A percentile compares a stretch with the other conserved stretches of the same genome.
phyloP scores from a whole-genome alignment of 2,113 vertebrate genomes.

The Oceanodroma tethys region DNA sequence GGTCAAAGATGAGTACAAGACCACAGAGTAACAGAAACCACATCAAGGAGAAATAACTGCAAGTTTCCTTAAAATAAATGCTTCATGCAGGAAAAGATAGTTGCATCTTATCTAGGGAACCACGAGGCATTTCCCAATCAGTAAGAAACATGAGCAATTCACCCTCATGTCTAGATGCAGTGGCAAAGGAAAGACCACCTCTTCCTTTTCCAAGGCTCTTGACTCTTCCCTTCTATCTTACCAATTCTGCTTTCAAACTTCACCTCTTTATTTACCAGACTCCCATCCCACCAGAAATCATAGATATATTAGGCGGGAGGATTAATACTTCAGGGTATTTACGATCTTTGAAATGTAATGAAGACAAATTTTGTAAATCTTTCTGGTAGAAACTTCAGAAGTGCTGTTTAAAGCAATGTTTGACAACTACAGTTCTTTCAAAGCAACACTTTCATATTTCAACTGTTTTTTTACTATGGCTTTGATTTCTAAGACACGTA shows the following conservation, averaged over 20 bases:
- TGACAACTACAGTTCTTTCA: neutral
- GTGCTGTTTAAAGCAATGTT: neutral
- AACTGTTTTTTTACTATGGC: neutral
- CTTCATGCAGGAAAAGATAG: neutral
- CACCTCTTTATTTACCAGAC: neutral
- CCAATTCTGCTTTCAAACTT: neutral
- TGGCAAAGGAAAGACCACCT: neutral
- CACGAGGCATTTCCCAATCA: rapidly evolving
- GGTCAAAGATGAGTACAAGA: neutral
- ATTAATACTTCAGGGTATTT: neutral
- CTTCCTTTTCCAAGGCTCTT: neutral
- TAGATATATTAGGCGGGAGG: neutral
- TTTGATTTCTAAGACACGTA: neutral
- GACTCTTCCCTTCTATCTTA: neutral
- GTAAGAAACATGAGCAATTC: neutral
- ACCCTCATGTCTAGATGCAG: too few relatives aligned
- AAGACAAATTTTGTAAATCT: neutral
- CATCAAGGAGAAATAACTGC: neutral
- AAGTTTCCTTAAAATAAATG: neutral
- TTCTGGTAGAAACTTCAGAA: neutral
- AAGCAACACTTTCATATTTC: neutral
- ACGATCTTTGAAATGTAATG: neutral
- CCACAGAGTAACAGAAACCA: neutral
- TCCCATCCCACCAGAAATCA: neutral
- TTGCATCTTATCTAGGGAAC: neutral